Evolutionary conservation across 1,140 invertebrate species (phyloP), one percentile per base, ranked within the genome.

Genomic region (Hermatobates lingyangjiaoensis): DNA sequence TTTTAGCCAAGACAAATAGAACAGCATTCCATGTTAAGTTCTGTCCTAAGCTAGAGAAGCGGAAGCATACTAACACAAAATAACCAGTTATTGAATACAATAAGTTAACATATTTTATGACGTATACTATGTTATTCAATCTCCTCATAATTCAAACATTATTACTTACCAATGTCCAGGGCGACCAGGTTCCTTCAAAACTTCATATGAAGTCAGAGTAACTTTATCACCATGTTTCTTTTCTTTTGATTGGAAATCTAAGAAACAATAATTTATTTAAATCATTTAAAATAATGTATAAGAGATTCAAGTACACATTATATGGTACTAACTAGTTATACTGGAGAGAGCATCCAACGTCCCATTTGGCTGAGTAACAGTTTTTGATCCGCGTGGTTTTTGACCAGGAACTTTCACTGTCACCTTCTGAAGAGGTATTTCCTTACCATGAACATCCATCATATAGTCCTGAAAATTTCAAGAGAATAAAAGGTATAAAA

Each of bases 341-440:
- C 74, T 74, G 1, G 74, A 73, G 27, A 81, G 70, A 54, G 76
- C 73, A 56, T 81, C 78, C 54, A 74, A 74, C 48, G 80, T 68
- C 30, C 61, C 64, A 54, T 70, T 71, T 45, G 70, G 62, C 74
- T 38, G 75, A 53, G 77, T 77, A 54, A 81, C 80, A n/a, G 82
- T 80, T 62, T 86, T 87, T 1, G 85, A 88, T 25, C 87, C 87
- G 57, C 87, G 73, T 0, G 87, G 89, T 62, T 87, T 88, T 65
- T 90, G 88, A 1, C 93, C 93, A 25, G 93, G 92, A 21, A 96
- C 87, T 72, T 97, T 96, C 3, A 98, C 93, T 0, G 93, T 97
- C 15, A 95, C 93, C 59, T 91, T 91, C 62, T 93, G 88, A 25
- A 98, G 67, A 20, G 88, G 83, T 59, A 97, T 95, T 66, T 96